A percentile compares a stretch with the other conserved stretches of the same genome.
Conservation (phyloP, 2,113 vertebrate species). For the Scytalopus superciliaris region DNA sequence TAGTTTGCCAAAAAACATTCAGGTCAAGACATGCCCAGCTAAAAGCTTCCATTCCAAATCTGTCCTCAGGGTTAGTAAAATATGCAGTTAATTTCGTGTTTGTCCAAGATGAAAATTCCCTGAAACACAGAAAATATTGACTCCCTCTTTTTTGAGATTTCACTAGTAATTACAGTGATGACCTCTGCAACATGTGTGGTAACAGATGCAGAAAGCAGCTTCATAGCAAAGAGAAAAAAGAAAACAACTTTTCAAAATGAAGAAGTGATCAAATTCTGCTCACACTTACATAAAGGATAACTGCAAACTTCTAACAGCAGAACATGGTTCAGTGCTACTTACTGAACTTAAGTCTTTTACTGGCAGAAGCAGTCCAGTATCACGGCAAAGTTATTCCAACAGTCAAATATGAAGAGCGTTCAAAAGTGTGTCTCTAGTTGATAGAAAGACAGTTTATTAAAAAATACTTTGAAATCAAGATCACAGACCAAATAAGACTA, state of each 20-base stretch:
- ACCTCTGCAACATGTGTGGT: neutral
- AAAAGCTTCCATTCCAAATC: neutral
- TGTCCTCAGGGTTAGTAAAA: neutral
- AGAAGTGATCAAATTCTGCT: neutral
- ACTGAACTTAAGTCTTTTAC: neutral
- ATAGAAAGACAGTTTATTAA: neutral
- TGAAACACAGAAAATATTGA: neutral
- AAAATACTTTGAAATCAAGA: neutral
- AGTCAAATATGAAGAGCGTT: neutral
- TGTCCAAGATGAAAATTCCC: neutral
- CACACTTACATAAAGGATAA: neutral
- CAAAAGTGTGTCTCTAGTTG: neutral
- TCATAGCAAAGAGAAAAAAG: neutral
- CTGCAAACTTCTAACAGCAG: neutral
- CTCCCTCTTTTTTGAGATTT: neutral
- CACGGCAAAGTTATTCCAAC: neutral
- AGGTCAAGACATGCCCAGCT: neutral
- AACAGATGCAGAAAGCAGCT: neutral
- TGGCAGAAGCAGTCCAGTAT: neutral
- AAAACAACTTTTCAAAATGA: neutral
- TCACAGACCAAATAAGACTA: neutral
- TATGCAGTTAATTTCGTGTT: neutral
- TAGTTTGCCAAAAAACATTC: conserved; percentile 9
- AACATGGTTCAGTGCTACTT: neutral
- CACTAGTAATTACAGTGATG: neutral